Evolutionary conservation across 2,888 invertebrate genomes (phyloP), one percentile per base, ranked within the genome.

Genomic region (Melikaiella ostensackeni): DNA sequence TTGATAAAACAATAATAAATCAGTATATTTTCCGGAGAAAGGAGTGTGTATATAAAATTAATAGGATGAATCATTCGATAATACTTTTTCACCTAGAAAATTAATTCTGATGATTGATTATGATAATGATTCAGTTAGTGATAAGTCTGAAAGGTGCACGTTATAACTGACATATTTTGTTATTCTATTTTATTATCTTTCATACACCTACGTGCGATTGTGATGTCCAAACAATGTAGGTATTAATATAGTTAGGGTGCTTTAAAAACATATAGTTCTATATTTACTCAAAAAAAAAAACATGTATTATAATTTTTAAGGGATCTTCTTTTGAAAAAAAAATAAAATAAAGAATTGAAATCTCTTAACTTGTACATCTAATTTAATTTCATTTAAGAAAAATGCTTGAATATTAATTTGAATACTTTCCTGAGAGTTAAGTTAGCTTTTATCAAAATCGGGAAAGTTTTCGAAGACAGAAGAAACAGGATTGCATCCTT

Each of bases 141-240:
- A 46, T 66, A 66, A 66, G 66, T 50, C 46, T 46, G 35, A 66
- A 66, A 66, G 46, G 66, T 66, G 66, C 66, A 46, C 30, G 66
- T 46, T 66, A 30, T 46, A 19, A 50, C 8, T 27, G 66, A 66
- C 27, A 66, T 19, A 46, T 46, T 66, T 50, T 66, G 6, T 66
- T 66, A 66, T 66, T 66, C 30, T 66, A 66, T 66, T 66, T 66
- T 66, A 46, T 66, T 66, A 66, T 66, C 46, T 46, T 66, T 46
- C 21, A 66, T 66, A 50, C 16, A 30, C 7, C 9, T 27, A 50
- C 42, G 66, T 66, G 27, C 46, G 46, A 66, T 46, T 66, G 66
- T 66, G 66, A 66, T 50, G 66, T 21, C 66, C 66, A 66, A 42
- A 38, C 42, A 21, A 42, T 38, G 24, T 64, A 64, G 42, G 7